Conservation (phyloP, 2,888 invertebrate genomes). For the Atherix ibis region DNA sequence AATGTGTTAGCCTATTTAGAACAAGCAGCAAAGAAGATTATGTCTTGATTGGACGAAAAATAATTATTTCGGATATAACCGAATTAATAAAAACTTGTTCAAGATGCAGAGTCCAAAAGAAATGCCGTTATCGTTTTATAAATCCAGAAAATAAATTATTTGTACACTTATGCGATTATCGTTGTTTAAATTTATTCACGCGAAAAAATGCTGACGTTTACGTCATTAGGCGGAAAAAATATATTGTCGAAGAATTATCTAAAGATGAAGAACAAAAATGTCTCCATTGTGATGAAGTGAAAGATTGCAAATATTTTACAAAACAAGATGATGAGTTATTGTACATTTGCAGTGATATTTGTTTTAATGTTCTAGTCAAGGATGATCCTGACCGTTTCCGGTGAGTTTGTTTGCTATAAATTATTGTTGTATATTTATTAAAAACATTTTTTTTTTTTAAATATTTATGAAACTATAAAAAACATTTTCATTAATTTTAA, state of each 20-base stretch:
- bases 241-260: constrained; percentile 33
- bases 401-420: constrained; percentile 20
- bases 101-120: constrained; percentile 21
- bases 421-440: constrained; percentile 8
- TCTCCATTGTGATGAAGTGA: constrained; percentile 36
- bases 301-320: constrained; percentile 34
- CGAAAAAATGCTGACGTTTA: constrained; percentile 39
- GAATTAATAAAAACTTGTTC: constrained; percentile 19
- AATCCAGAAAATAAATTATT: constrained; percentile 34
- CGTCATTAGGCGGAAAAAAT: constrained; percentile 36
- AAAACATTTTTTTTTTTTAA: not conserved
- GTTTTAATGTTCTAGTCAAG: constrained; percentile 37
- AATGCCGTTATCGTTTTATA: constrained; percentile 25
- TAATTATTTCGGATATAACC: constrained; percentile 26
- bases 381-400: constrained; percentile 33
- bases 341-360: constrained; percentile 40
- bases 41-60: constrained; percentile 19
- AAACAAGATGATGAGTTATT: constrained; percentile 36
- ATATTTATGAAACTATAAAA: not conserved
- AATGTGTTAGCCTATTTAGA: constrained; percentile 36
- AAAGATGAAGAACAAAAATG: constrained; percentile 26
- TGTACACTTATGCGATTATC: constrained; percentile 37
- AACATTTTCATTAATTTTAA: constrained; percentile 1
- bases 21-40: constrained; percentile 26
- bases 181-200: constrained; percentile 39